Evolutionary conservation across 2,113 vertebrate genomes (phyloP).

Genomic region (Archocentrus centrarchus): DNA sequence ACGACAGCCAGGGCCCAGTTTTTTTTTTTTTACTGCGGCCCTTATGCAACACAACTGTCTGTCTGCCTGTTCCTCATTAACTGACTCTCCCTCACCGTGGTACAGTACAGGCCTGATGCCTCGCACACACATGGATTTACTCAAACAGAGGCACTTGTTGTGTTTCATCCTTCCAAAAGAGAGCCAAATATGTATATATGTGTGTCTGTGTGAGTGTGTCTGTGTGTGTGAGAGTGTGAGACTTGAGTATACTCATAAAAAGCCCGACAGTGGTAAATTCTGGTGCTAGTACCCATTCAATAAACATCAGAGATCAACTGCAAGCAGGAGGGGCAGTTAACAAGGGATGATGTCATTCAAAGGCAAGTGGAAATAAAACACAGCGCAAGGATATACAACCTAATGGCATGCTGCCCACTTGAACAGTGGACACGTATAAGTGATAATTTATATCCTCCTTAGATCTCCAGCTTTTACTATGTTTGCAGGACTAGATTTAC

Average conservation of each 20-base stretch:
- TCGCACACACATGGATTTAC: conserved; percentile 49
- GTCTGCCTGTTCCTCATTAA: conserved; percentile 67
- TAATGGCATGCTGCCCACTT: background rate
- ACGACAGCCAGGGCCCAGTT: conserved; percentile 41
- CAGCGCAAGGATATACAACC: background rate
- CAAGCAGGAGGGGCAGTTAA: background rate
- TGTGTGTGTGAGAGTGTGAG: background rate
- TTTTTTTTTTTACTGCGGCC: background rate
- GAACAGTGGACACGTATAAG: background rate
- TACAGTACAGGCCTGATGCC: conserved; percentile 27
- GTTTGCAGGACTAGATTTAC: background rate
- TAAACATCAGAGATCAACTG: background rate
- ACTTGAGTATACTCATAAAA: conserved; percentile 32
- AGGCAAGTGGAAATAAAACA: background rate
- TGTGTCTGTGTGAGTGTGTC: background rate
- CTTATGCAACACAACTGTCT: conserved; percentile 64
- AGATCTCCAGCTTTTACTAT: background rate
- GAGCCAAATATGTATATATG: conserved; percentile 7
- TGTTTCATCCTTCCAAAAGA: conserved; percentile 35
- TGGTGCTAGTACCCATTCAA: background rate
- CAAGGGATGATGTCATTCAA: conserved; percentile 28
- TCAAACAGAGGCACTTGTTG: conserved; percentile 73
- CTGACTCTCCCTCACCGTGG: conserved; percentile 10
- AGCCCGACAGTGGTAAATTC: background rate
- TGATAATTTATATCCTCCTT: background rate